These are phyloP conservation scores for Dicycla oo DNA, from an alignment of 2,888 invertebrate species.

Conservation along the genomic window DNA sequence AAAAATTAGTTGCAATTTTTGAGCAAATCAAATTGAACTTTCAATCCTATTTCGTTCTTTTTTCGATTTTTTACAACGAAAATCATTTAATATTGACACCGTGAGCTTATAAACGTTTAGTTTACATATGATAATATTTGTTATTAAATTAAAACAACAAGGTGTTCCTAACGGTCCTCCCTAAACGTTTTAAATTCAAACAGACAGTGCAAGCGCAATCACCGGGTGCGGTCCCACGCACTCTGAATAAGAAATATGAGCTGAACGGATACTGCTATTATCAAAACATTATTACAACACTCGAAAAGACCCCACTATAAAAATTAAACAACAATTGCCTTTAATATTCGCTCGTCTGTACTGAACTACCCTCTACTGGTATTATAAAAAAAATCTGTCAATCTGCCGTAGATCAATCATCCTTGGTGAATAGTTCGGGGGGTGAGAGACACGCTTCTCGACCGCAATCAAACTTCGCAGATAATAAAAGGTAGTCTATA, in stretches of 20 bases:
- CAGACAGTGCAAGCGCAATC: conserved; percentile 74
- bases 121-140: conserved; percentile 29
- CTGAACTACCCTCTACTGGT: conserved; percentile 82
- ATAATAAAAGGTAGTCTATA: conserved; percentile 88
- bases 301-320: conserved; percentile 88
- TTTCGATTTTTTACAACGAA: not conserved
- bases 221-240: conserved; percentile 84
- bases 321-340: conserved; percentile 91
- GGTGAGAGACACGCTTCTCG: conserved; percentile 79
- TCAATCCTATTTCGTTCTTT: too few relatives aligned
- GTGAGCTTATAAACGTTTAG: not conserved
- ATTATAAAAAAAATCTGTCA: conserved; percentile 89
- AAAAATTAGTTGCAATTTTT: not conserved
- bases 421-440: conserved; percentile 84
- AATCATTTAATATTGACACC: not conserved
- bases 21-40: not conserved
- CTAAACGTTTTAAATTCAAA: conserved; percentile 80
- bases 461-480: conserved; percentile 86
- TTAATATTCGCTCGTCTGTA: conserved; percentile 88
- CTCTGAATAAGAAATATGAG: conserved; percentile 90
- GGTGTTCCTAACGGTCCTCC: conserved; percentile 80
- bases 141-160: conserved; percentile 71
- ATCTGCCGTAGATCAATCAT: conserved; percentile 90
- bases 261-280: conserved; percentile 90
- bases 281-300: conserved; percentile 91